A percentile compares a stretch with the other conserved stretches of the same genome.
phyloP scores from a whole-genome alignment of 1,140 invertebrate species.

The Conopomorpha cramerella region DNA sequence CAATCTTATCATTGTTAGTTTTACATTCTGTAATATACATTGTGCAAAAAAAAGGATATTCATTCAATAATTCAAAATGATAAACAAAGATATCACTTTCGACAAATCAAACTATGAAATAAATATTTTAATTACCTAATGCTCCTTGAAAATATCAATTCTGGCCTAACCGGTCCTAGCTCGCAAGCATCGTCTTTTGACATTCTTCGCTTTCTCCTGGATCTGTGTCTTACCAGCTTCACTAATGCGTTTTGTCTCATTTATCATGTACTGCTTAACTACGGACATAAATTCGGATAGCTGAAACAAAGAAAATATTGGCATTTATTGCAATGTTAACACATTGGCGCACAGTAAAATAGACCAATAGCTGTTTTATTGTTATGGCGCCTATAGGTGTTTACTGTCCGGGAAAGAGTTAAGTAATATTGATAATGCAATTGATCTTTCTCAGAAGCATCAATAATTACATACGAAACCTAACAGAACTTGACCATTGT shows the following conservation, averaged over 20 bases:
- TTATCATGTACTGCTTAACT: constrained; percentile 40
- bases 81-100: neutral
- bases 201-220: constrained; percentile 20
- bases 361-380: too few species aligned
- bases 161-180: neutral
- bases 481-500: too few species aligned
- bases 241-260: constrained; percentile 24
- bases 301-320: constrained; percentile 17
- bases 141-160: neutral
- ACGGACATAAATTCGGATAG: constrained; percentile 34
- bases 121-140: constrained; percentile 1
- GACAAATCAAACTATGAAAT: neutral
- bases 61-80: neutral
- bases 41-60: neutral
- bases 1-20: neutral
- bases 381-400: too few species aligned
- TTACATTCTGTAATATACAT: neutral
- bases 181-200: constrained; percentile 16
- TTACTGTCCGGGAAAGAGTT: too few species aligned
- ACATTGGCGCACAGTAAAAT: too few species aligned
- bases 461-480: too few species aligned
- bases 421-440: too few species aligned
- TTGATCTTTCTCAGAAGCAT: too few species aligned
- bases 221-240: constrained; percentile 22
- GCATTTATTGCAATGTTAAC: neutral